Base-by-base conservation (phyloP, 2,113 vertebrate species). In the Pontoporia blainvillei region DNA sequence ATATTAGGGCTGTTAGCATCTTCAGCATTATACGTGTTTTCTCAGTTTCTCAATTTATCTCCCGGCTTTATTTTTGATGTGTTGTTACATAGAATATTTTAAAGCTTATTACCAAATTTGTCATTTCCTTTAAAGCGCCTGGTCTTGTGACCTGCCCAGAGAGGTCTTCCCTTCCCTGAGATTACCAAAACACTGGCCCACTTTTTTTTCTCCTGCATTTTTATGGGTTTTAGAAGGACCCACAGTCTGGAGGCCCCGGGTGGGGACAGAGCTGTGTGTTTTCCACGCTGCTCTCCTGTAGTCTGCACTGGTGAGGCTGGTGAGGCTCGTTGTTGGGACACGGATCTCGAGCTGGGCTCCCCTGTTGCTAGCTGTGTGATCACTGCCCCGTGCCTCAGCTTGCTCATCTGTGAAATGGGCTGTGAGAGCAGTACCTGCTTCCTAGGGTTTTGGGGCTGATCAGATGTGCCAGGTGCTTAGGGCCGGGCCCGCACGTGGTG, bases 11-110 rank as follows among this genome's bases (percentile, higher is more conserved):
- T 44, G 0, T 41, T 49, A 52, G 25, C 8, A 6, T 72, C 54
- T 17, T 54, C 49, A 46, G 31, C n/a, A 41, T 57, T 76, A 12
- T 23, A 44, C 8, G 20, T 17, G 21, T 89, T n/a, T 75, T 54
- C 86, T 92, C 90, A 36, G 62, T 29, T 76, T 79, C 21, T 73
- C 17, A 1, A 1, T 71, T 57, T 66, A 52, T 67, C 31, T 39
- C 67, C 64, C 52, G 71, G 46, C 23, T 84, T 91, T 91, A 91
- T 91, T 96, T 97, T 89, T 64, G 66, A 71, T 62, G 71, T 86
- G 86, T 75, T 76, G 36, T 64, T 27, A 25, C n/a, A 23, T 39
- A n/a, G 66, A 64, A 73, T 52, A 83, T 94, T 86, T 87, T 66
- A n/a, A 87, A 59, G 54, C 36, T 72, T 21, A 12, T 82, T n/a